A percentile compares a stretch with the other conserved stretches of the same genome.
phyloP scores from a whole-genome alignment of 2,888 invertebrate species.

The Leucozona laternaria region DNA sequence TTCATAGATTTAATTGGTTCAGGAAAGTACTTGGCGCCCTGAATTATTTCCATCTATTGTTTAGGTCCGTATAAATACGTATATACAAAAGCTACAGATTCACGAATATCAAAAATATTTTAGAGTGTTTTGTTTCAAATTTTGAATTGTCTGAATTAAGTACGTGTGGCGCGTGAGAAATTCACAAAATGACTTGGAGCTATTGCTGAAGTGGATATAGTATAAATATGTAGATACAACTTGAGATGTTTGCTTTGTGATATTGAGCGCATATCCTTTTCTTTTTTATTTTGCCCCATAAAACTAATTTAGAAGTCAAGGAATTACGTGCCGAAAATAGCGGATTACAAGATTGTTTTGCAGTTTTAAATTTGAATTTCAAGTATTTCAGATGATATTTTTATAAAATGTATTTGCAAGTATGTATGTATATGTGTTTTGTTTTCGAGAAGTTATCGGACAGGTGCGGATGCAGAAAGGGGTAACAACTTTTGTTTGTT shows the following conservation, averaged over 20 bases:
- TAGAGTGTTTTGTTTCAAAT: slow-evolving; percentile 28
- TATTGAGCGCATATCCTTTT: slow-evolving; percentile 27
- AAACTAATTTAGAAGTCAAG: slow-evolving; percentile 31
- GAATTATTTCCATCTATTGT: slow-evolving; percentile 47
- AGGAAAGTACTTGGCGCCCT: slow-evolving; percentile 38
- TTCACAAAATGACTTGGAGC: slow-evolving; percentile 26
- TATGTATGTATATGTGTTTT: no score
- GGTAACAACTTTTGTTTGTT: no score
- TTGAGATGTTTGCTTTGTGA: slow-evolving; percentile 4
- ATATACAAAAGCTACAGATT: slow-evolving; percentile 11
- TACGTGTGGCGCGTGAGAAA: slow-evolving; percentile 37
- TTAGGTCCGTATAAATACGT: background rate
- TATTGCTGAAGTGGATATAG: slow-evolving; percentile 1
- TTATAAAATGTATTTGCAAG: background rate
- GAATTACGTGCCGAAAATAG: slow-evolving; percentile 38
- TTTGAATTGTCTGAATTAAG: slow-evolving; percentile 37
- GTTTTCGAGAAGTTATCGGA: background rate
- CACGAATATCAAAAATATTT: slow-evolving; percentile 25
- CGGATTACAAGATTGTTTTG: slow-evolving; percentile 23
- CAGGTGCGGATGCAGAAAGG: background rate
- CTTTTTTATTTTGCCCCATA: slow-evolving; percentile 3
- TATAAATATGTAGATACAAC: background rate
- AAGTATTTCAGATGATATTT: slow-evolving; percentile 11
- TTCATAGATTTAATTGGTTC: slow-evolving; percentile 64
- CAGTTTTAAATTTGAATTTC: slow-evolving; percentile 16